phyloP scores from a whole-genome alignment of 2,888 invertebrate species.

The Ornithoptera alexandrae region DNA sequence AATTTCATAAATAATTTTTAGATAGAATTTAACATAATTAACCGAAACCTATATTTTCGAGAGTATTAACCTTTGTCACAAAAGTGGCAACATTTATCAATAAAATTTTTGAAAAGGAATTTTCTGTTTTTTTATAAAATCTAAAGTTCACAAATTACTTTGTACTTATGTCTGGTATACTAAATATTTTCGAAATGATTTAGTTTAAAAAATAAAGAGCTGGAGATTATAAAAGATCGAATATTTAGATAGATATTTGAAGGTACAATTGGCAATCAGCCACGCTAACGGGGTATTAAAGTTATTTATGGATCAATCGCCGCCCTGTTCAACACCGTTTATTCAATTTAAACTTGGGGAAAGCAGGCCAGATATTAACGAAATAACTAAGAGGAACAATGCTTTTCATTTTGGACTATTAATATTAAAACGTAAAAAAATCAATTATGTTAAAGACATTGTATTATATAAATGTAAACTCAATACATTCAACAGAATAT shows the following conservation, averaged over 20 bases:
- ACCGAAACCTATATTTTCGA: too few relatives aligned
- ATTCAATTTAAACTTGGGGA: constrained; percentile 24
- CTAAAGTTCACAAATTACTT: background rate
- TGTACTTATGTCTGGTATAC: background rate
- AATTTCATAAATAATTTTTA: too few relatives aligned
- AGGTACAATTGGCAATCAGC: constrained; percentile 30
- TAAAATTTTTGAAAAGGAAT: too few relatives aligned
- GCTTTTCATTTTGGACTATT: background rate
- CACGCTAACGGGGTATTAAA: constrained; percentile 26
- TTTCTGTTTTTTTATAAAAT: background rate
- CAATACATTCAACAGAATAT: too few relatives aligned
- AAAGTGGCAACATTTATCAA: too few relatives aligned
- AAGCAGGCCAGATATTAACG: background rate
- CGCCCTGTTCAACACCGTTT: constrained; percentile 25
- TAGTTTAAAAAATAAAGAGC: constrained; percentile 12
- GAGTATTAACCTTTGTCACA: too few relatives aligned
- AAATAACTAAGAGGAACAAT: background rate
- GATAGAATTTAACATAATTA: too few relatives aligned
- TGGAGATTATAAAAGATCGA: constrained; percentile 2
- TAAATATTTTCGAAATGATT: background rate
- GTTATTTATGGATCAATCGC: constrained; percentile 30
- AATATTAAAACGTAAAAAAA: background rate
- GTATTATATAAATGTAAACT: too few relatives aligned
- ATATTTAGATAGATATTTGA: constrained; percentile 27
- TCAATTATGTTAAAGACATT: too few relatives aligned